phyloP scores from a whole-genome alignment of 2,888 invertebrate genomes.

The Opisthograptis luteolata region DNA sequence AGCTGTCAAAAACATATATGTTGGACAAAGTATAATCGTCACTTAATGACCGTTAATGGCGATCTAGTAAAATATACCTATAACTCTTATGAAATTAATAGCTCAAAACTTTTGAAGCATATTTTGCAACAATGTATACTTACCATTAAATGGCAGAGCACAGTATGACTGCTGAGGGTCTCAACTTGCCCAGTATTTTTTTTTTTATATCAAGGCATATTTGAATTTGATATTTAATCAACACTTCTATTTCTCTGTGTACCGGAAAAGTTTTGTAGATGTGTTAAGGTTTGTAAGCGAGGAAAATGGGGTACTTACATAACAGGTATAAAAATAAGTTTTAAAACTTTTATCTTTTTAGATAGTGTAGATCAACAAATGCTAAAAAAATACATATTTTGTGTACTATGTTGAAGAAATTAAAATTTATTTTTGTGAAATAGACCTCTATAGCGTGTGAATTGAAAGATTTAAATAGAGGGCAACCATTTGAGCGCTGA shows the following conservation, averaged over 20 bases:
- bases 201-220: slow-evolving; percentile 1
- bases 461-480: too few relatives aligned
- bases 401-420: too few relatives aligned
- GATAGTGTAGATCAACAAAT: too few relatives aligned
- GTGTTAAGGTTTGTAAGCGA: not conserved
- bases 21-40: slow-evolving; percentile 12
- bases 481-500: too few relatives aligned
- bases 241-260: not conserved
- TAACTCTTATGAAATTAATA: slow-evolving; percentile 8
- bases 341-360: too few relatives aligned
- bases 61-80: slow-evolving; percentile 5
- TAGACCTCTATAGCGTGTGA: too few relatives aligned
- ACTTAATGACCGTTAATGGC: not conserved
- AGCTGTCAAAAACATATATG: too few relatives aligned
- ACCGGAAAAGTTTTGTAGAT: not conserved
- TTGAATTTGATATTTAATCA: not conserved
- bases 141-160: slow-evolving; percentile 16
- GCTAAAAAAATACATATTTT: too few relatives aligned
- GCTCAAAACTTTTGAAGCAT: slow-evolving; percentile 12
- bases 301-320: too few relatives aligned
- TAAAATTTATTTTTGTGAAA: too few relatives aligned
- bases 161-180: not conserved
- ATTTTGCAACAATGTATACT: slow-evolving; percentile 5
- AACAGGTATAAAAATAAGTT: too few relatives aligned
- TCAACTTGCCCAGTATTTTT: not conserved